Percentiles rank a stretch among this genome's conserved stretches.
Conservation (phyloP, 2,888 invertebrate genomes). For the Morinoia aosen region DNA sequence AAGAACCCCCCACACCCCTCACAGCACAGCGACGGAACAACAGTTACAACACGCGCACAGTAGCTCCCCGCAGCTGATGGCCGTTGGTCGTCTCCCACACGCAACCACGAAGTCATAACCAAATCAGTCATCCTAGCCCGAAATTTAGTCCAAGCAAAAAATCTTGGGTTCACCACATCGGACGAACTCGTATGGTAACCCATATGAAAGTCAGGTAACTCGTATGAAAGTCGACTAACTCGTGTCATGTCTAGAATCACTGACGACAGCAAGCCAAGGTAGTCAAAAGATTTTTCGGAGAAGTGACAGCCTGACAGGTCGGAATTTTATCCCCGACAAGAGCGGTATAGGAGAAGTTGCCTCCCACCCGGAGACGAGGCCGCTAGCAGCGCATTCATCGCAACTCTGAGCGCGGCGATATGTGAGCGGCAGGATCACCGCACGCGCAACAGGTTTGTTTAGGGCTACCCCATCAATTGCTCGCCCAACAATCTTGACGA, state of each 20-base stretch:
- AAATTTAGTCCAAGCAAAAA: too few relatives aligned
- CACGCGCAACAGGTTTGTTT: constrained; percentile 35
- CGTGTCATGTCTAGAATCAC: background rate
- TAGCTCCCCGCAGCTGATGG: too few relatives aligned
- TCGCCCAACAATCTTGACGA: constrained; percentile 28
- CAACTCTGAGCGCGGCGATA: background rate
- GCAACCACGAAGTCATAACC: too few relatives aligned
- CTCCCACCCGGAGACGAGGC: background rate
- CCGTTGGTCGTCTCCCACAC: too few relatives aligned
- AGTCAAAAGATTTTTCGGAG: background rate
- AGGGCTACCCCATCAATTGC: background rate
- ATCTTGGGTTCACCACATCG: too few relatives aligned
- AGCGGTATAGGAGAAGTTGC: background rate
- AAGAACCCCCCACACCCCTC: too few relatives aligned
- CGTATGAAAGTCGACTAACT: background rate
- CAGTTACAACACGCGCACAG: too few relatives aligned
- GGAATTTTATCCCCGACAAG: background rate
- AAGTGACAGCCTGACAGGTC: too few relatives aligned
- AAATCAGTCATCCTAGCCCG: too few relatives aligned
- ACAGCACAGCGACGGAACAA: too few relatives aligned
- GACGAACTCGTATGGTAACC: too few relatives aligned
- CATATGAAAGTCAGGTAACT: too few relatives aligned
- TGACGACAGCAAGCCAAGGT: background rate
- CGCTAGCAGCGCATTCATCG: background rate
- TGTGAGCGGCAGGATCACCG: background rate